These are phyloP conservation scores for Sus cebifrons DNA, from an alignment of 2,797 vertebrate genomes.

Conservation along the genomic window DNA sequence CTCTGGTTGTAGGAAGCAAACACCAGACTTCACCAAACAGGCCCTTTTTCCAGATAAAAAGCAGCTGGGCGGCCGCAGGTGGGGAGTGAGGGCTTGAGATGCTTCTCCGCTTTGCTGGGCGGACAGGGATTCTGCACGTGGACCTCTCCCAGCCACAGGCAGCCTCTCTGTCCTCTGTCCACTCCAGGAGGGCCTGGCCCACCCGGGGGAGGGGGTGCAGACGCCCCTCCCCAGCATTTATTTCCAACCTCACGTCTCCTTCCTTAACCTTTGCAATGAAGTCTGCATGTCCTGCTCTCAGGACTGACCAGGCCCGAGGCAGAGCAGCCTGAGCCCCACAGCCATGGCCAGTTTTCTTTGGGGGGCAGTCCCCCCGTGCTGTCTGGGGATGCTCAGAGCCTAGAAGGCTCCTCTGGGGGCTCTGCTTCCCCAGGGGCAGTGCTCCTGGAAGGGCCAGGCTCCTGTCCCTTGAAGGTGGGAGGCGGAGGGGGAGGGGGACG, in stretches of 20 bases:
- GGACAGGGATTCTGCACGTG: accelerated
- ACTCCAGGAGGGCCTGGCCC: too few species aligned
- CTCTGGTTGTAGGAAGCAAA: background rate
- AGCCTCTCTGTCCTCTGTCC: background rate
- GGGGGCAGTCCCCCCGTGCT: background rate
- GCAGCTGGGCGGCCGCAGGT: background rate
- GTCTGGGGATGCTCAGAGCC: background rate
- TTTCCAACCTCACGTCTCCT: background rate
- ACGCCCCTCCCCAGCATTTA: too few species aligned
- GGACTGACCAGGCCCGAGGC: background rate
- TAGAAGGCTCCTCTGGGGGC: background rate
- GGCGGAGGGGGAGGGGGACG: background rate
- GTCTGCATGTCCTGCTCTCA: background rate
- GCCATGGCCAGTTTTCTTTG: accelerated
- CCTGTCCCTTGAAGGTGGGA: background rate
- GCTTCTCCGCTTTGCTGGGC: too few species aligned
- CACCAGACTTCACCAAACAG: accelerated
- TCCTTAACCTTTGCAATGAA: background rate
- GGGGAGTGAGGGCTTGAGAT: background rate
- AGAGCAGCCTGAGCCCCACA: accelerated
- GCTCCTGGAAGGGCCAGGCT: background rate
- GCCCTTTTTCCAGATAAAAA: too few species aligned
- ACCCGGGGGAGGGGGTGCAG: background rate
- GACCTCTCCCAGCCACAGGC: background rate
- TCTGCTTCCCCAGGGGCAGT: too few species aligned